Evolutionary conservation across 2,888 invertebrate species (phyloP).

Genomic region (Pristionchus maxplancki): DNA sequence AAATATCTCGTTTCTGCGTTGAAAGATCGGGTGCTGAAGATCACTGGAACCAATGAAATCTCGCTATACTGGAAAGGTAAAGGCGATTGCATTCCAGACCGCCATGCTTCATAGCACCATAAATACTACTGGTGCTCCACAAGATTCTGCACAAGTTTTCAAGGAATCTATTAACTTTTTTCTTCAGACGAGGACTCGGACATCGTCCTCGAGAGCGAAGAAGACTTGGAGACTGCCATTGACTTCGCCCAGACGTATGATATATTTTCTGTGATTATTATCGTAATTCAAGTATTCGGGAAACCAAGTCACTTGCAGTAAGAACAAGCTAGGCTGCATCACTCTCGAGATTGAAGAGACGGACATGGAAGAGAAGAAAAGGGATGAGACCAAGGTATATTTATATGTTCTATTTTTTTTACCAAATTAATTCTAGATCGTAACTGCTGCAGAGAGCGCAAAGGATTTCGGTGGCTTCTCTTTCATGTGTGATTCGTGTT

Average conservation of each 20-base stretch:
- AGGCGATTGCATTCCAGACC: neutral
- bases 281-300: neutral
- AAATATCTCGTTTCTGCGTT: neutral
- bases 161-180: neutral
- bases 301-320: neutral
- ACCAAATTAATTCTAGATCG: neutral
- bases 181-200: neutral
- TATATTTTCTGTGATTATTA: too few relatives aligned
- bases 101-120: too few relatives aligned
- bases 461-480: neutral
- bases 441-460: neutral
- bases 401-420: neutral
- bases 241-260: neutral
- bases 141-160: neutral
- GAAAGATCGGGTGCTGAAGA: neutral
- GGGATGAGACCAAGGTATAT: neutral
- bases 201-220: neutral
- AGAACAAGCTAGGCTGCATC: constrained; percentile 17
- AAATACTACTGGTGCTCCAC: too few relatives aligned
- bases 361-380: neutral
- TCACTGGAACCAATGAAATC: neutral
- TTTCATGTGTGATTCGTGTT: neutral
- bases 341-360: neutral
- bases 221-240: neutral
- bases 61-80: constrained; percentile 12